Percentiles rank a stretch among this genome's conserved stretches.
These are phyloP conservation scores for Trachelus iudaicus DNA, from an alignment of 2,888 invertebrate genomes.

Conservation along the genomic window DNA sequence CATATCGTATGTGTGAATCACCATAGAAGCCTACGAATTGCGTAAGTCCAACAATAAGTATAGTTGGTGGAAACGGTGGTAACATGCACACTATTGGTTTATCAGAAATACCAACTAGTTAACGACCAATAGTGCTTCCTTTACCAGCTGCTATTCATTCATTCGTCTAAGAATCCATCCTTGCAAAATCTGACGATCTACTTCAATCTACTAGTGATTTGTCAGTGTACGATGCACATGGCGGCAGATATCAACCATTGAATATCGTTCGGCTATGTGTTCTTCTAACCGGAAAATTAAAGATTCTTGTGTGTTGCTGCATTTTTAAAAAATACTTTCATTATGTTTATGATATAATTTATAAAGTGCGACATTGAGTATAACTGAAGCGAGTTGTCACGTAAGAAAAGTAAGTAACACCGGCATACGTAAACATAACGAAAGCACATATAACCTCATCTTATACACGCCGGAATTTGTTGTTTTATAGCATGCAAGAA, in stretches of 20 bases:
- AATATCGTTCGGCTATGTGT: background rate
- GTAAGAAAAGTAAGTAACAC: conserved; percentile 19
- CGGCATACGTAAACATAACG: background rate
- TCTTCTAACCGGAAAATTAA: background rate
- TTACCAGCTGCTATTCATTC: no score
- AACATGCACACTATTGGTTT: no score
- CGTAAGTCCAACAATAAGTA: no score
- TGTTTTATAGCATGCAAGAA: conserved; percentile 45
- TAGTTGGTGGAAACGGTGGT: no score
- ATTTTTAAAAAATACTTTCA: background rate
- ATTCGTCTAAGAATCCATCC: no score
- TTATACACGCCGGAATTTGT: background rate
- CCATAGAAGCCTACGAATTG: no score
- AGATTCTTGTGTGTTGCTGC: background rate
- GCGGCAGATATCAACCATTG: background rate
- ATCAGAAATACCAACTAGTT: no score
- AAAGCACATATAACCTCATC: background rate
- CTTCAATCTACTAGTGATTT: no score
- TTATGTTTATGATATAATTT: background rate
- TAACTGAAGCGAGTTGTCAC: background rate
- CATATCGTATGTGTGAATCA: no score
- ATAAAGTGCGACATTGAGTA: background rate
- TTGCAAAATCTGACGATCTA: no score
- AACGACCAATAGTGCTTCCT: no score
- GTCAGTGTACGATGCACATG: background rate